Evolutionary conservation across 2,113 vertebrate species (phyloP).

Genomic region (Panthera tigris): DNA sequence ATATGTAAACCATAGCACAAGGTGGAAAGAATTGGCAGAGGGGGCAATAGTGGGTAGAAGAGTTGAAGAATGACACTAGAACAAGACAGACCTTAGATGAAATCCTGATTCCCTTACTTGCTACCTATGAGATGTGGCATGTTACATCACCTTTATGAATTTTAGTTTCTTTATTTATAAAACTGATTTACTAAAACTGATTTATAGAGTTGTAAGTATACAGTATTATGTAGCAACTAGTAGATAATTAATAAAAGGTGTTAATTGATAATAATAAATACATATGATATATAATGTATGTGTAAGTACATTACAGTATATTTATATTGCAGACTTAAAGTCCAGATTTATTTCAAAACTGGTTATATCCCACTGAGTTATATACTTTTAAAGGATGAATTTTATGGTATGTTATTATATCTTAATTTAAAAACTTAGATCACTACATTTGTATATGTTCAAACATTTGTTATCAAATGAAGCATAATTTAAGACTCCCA

Average conservation of each 20-base stretch:
- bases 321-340: neutral
- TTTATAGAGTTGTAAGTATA: neutral
- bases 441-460: neutral
- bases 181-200: slow-evolving; percentile 7
- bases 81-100: neutral
- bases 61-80: neutral
- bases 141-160: neutral
- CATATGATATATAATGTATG: neutral
- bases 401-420: slow-evolving; percentile 3
- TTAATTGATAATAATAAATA: slow-evolving; percentile 46
- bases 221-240: slow-evolving; percentile 50
- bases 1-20: neutral
- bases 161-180: slow-evolving; percentile 39
- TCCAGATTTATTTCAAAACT: slow-evolving; percentile 47
- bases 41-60: neutral
- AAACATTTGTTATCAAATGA: slow-evolving; percentile 45
- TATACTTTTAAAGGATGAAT: slow-evolving; percentile 9
- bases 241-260: slow-evolving; percentile 14
- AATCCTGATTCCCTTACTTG: neutral
- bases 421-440: slow-evolving; percentile 47
- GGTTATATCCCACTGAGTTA: neutral
- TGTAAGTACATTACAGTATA: neutral
- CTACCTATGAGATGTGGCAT: neutral
- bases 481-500: slow-evolving; percentile 64
- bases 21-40: neutral